phyloP scores from a whole-genome alignment of 1,140 invertebrate species.

The Anadara kagoshimensis region DNA sequence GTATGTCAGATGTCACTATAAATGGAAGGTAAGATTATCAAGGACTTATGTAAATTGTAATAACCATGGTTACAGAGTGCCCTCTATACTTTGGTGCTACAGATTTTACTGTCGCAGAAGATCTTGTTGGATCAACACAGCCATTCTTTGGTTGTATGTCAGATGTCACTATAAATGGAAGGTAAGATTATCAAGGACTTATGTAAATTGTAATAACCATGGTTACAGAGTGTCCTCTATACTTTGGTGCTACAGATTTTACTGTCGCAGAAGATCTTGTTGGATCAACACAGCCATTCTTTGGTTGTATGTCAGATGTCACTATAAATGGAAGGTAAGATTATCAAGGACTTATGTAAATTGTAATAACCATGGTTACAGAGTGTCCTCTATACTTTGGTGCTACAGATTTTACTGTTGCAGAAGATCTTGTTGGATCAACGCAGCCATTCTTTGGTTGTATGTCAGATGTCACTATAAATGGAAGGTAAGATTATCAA shows the following conservation, averaged over 20 bases:
- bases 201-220: constrained; percentile 4
- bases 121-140: constrained; percentile 67
- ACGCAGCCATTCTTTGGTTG: constrained; percentile 83
- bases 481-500: constrained; percentile 77
- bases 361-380: constrained; percentile 37
- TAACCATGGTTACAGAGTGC: constrained; percentile 58
- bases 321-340: constrained; percentile 83
- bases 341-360: background rate
- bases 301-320: constrained; percentile 90
- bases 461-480: constrained; percentile 89
- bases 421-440: constrained; percentile 64
- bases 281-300: constrained; percentile 77
- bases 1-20: constrained; percentile 89
- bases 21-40: constrained; percentile 78
- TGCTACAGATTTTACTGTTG: no score
- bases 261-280: constrained; percentile 68
- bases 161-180: constrained; percentile 88
- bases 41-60: background rate
- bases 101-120: constrained; percentile 73
- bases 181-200: constrained; percentile 46
- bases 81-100: constrained; percentile 88
- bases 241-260: constrained; percentile 85
- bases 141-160: constrained; percentile 89
- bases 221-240: constrained; percentile 77
- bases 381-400: constrained; percentile 85